Percentiles rank a stretch among this genome's conserved stretches.
Evolutionary conservation across 1,140 invertebrate genomes (phyloP).

Genomic region (Brachionus calyciflorus): DNA sequence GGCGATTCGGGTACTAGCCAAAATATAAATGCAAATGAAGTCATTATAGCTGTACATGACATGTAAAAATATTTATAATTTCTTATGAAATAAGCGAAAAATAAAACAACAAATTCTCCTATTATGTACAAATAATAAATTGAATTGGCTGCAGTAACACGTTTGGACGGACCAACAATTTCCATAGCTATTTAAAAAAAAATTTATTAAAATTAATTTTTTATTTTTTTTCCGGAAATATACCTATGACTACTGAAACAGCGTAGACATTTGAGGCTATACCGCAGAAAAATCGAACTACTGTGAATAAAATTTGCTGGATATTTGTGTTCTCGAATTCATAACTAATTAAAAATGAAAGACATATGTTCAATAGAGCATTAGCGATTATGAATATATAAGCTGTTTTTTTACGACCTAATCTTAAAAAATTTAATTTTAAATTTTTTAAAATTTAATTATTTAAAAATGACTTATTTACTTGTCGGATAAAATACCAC

Average conservation of each 20-base stretch:
- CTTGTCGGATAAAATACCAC: constrained; percentile 32
- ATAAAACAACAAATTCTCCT: constrained; percentile 39
- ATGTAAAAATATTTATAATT: constrained; percentile 8
- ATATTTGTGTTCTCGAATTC: not conserved
- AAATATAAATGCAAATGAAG: constrained; percentile 8
- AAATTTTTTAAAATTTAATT: not conserved
- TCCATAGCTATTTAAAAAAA: constrained; percentile 1
- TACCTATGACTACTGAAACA: not conserved
- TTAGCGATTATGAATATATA: constrained; percentile 23
- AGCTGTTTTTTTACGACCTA: constrained; percentile 23
- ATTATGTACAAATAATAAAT: constrained; percentile 29
- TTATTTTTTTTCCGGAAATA: not conserved
- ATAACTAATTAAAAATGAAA: not conserved
- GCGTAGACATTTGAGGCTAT: constrained; percentile 32
- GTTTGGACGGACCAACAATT: constrained; percentile 18
- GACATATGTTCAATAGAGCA: not conserved
- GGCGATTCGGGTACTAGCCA: constrained; percentile 42
- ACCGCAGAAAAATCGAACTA: not conserved
- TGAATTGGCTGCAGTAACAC: constrained; percentile 21
- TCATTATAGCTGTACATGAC: not conserved
- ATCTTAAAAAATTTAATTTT: not conserved
- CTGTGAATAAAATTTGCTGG: not conserved
- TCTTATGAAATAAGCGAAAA: constrained; percentile 45
- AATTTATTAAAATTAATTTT: not conserved
- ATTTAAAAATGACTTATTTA: not conserved